Conservation (phyloP, 2,113 vertebrate species). For the Aleadryas rufinucha region DNA sequence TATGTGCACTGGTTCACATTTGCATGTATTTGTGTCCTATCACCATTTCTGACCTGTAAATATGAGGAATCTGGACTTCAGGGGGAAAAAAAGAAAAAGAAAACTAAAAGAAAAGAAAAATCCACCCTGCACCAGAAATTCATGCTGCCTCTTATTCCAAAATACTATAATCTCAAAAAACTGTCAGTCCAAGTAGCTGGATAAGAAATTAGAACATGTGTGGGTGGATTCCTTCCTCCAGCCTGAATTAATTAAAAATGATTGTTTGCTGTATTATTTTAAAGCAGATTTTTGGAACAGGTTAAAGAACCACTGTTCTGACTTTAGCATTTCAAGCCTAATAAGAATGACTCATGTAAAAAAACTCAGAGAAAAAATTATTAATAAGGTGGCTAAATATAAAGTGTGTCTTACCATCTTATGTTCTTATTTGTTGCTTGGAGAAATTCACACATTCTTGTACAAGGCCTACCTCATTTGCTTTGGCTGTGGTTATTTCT, state of each 20-base stretch:
- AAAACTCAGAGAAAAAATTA: not conserved
- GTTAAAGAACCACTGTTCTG: constrained; percentile 13
- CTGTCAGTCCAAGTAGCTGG: constrained; percentile 43
- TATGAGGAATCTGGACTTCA: not conserved
- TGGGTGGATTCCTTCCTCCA: constrained; percentile 59
- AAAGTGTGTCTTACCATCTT: not conserved
- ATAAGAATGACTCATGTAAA: not conserved
- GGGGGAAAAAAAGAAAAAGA: not conserved
- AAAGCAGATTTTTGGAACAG: not conserved
- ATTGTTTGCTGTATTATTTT: constrained; percentile 38
- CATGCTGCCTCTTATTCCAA: not conserved
- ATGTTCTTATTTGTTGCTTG: not conserved
- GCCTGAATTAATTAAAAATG: constrained; percentile 53
- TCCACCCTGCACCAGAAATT: not conserved
- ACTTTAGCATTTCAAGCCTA: not conserved
- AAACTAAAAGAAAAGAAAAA: not conserved
- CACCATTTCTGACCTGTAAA: not conserved
- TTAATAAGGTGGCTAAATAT: not conserved
- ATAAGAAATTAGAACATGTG: constrained; percentile 57
- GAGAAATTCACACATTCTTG: not conserved
- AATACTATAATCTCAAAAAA: constrained; percentile 8
- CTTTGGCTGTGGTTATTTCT: not conserved
- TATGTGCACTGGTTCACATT: not conserved
- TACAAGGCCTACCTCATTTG: not conserved
- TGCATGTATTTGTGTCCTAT: not conserved